phyloP scores from a whole-genome alignment of 2,888 invertebrate genomes.

The Eulithis prunata region DNA sequence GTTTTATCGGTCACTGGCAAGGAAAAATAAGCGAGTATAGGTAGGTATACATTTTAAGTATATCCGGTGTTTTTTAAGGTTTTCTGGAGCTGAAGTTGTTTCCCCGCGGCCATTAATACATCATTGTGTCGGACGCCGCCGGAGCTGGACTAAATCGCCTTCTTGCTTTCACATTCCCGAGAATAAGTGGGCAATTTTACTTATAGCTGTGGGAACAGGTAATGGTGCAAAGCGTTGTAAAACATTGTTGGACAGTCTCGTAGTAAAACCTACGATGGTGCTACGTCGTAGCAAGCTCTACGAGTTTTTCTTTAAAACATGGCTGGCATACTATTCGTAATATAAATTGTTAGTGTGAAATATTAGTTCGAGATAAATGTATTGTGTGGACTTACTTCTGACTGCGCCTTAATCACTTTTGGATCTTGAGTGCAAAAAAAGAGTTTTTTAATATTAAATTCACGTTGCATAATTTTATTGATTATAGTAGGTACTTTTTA shows the following conservation, averaged over 20 bases:
- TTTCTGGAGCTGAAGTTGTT: conserved; percentile 20
- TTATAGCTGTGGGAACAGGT: conserved; percentile 7
- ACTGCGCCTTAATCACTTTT: too few species aligned
- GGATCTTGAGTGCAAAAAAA: too few species aligned
- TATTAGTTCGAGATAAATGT: too few species aligned
- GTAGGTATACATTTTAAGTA: background rate
- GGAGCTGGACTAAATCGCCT: conserved; percentile 30
- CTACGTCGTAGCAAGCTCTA: conserved; percentile 17
- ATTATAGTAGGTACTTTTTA: background rate
- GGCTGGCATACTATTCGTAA: too few species aligned
- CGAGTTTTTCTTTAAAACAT: background rate
- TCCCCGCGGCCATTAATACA: conserved; percentile 59
- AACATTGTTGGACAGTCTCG: conserved; percentile 4
- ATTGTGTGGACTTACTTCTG: too few species aligned
- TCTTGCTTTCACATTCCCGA: conserved; percentile 23
- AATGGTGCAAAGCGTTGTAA: conserved; percentile 1
- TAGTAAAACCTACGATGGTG: conserved; percentile 5
- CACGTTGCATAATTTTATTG: background rate
- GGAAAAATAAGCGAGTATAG: background rate
- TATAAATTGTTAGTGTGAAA: too few species aligned
- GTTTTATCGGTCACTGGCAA: background rate
- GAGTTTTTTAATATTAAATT: too few species aligned
- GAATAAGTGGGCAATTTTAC: conserved; percentile 20
- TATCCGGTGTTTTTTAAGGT: conserved; percentile 18
- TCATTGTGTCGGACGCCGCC: conserved; percentile 61